Evolutionary conservation across 2,888 invertebrate genomes (phyloP).

Genomic region (Myathropa florea): DNA sequence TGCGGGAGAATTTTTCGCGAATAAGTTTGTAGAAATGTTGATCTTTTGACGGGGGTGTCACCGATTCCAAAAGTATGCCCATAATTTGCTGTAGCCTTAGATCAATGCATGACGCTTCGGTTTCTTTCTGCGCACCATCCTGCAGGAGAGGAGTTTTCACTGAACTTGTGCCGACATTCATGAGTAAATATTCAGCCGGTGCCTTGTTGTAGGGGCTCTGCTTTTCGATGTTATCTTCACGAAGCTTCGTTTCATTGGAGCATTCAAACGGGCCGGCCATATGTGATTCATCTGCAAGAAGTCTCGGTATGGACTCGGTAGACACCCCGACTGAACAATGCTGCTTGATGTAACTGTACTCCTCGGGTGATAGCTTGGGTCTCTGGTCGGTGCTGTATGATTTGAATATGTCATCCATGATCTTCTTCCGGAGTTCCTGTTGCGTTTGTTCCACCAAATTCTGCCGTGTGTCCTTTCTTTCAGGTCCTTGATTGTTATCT

Average conservation of each 20-base stretch:
- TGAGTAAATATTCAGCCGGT: neutral
- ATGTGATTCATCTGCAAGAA: neutral
- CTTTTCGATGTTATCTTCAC: neutral
- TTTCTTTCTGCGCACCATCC: neutral
- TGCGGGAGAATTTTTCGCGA: neutral
- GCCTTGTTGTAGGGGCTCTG: neutral
- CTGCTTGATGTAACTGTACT: neutral
- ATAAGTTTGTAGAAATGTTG: conserved; percentile 11
- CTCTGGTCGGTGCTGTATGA: neutral
- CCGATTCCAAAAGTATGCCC: conserved; percentile 2
- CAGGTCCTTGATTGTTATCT: neutral
- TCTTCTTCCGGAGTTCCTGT: neutral
- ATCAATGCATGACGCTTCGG: neutral
- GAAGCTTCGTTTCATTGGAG: neutral
- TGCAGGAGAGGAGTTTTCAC: neutral
- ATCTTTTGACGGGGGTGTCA: neutral
- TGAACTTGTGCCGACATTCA: neutral
- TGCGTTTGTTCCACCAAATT: conserved; percentile 5
- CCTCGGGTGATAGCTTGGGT: neutral
- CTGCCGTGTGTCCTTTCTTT: conserved; percentile 17
- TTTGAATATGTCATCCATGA: neutral
- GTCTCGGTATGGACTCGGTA: conserved; percentile 7
- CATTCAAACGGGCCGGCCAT: neutral
- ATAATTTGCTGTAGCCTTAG: conserved; percentile 8
- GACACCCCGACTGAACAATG: conserved; percentile 11